Base-by-base conservation (phyloP, 2,888 invertebrate species). In the Erebia ligea region DNA sequence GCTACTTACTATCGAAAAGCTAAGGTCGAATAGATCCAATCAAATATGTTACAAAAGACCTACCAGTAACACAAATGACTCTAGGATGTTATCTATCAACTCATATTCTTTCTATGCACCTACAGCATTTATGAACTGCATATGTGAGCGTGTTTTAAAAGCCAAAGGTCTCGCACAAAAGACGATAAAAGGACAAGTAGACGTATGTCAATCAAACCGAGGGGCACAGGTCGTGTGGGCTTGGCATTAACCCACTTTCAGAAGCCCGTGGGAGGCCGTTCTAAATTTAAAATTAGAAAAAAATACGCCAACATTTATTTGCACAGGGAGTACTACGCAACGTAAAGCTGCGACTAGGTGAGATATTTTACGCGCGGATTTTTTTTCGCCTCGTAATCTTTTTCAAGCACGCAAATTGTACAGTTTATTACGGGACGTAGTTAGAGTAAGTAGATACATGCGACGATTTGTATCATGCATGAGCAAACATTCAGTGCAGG, bases 211-310 rank as follows among this genome's bases (percentile, higher is more conserved):
- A 80, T 87, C 87, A 84, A 77, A 73, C 76, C 50, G 70, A 67
- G 83, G 85, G 83, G 80, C 84, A 81, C 84, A 85, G 87, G 88
- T 87, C 84, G 87, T 84, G 90, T 90, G 87, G 90, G 90, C 80
- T 88, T 90, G 90, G 88, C 92, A 91, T 91, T 92, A 91, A 92
- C 92, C 92, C 84, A 92, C 91, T 87, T 90, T 82, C 68, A 69
- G 77, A 84, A 79, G 82, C 86, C 86, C 82, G 92, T 91, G 90
- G 92, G 92, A 89, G 90, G 92, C 83, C 87, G 86, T 85, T 89
- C 89, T 88, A 89, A 90, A 88, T 87, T 86, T 87, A 86, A 83
- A 76, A 85, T 84, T 81, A 83, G 77, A 80, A 80, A 86, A 86
- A 86, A 88, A 85, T 80, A 81, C 82, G 81, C 84, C 78, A 83